Percentiles rank a stretch among this genome's conserved stretches.
These are phyloP conservation scores for Cryptus armator DNA, from an alignment of 2,888 invertebrate genomes.

Conservation along the genomic window DNA sequence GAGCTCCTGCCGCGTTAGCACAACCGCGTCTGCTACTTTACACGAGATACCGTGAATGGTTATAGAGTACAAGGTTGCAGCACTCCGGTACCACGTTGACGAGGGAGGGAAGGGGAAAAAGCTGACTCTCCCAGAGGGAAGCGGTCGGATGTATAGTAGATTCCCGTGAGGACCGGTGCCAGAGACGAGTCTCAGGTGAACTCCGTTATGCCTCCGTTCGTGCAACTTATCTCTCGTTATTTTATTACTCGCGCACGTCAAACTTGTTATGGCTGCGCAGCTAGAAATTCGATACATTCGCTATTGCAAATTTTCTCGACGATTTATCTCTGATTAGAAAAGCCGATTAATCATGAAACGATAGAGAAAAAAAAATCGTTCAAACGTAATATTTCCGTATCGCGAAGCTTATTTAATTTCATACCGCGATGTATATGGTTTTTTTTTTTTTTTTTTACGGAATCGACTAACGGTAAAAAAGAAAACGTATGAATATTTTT, in stretches of 20 bases:
- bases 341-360: neutral
- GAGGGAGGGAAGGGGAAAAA: slow-evolving; percentile 52
- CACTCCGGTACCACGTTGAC: slow-evolving; percentile 65
- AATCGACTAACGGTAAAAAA: no score
- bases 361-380: neutral
- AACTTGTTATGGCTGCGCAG: slow-evolving; percentile 20
- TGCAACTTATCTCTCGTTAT: slow-evolving; percentile 61
- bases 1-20: slow-evolving; percentile 7
- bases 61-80: slow-evolving; percentile 75
- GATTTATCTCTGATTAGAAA: neutral
- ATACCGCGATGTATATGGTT: no score
- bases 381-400: no score
- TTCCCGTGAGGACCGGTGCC: slow-evolving; percentile 49
- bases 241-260: slow-evolving; percentile 40
- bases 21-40: slow-evolving; percentile 53
- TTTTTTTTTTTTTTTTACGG: no score
- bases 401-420: no score
- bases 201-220: slow-evolving; percentile 68
- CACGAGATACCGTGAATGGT: slow-evolving; percentile 72
- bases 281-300: neutral
- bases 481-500: no score
- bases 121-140: slow-evolving; percentile 39
- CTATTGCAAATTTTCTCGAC: neutral
- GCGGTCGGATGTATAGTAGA: slow-evolving; percentile 51
- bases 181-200: slow-evolving; percentile 49